phyloP scores from a whole-genome alignment of 1,140 invertebrate genomes.

The Drosophila erecta region DNA sequence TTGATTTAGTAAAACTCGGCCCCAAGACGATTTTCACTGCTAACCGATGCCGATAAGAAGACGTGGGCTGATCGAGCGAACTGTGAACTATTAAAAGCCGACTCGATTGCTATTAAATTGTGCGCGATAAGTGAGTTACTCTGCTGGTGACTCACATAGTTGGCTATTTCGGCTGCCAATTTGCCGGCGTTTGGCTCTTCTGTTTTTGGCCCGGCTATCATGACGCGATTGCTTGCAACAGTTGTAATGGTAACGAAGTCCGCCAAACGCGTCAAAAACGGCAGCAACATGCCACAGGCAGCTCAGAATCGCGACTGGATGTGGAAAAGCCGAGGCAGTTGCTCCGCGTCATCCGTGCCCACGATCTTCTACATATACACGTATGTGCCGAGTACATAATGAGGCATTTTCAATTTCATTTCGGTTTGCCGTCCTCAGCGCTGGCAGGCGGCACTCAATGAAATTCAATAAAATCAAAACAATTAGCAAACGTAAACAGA shows the following conservation, averaged over 20 bases:
- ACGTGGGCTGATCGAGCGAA: constrained; percentile 30
- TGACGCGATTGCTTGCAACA: constrained; percentile 37
- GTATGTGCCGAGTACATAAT: constrained; percentile 23
- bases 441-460: constrained; percentile 62
- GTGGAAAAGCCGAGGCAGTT: constrained; percentile 29
- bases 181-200: constrained; percentile 31
- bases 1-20: constrained; percentile 65
- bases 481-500: constrained; percentile 73
- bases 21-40: constrained; percentile 58
- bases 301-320: constrained; percentile 68
- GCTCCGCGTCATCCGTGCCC: constrained; percentile 11
- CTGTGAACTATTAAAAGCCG: constrained; percentile 47
- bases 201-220: constrained; percentile 43
- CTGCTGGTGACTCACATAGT: constrained; percentile 60
- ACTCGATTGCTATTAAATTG: not conserved
- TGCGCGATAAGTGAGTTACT: not conserved
- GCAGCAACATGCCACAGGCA: constrained; percentile 71
- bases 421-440: constrained; percentile 31
- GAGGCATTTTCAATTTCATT: constrained; percentile 51
- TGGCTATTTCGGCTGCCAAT: constrained; percentile 75
- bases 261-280: constrained; percentile 51
- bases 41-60: constrained; percentile 38
- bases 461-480: constrained; percentile 80
- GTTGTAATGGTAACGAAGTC: constrained; percentile 34
- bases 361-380: not conserved